Base-by-base conservation (phyloP, 2,797 vertebrate genomes). In the Pipistrellus kuhlii region DNA sequence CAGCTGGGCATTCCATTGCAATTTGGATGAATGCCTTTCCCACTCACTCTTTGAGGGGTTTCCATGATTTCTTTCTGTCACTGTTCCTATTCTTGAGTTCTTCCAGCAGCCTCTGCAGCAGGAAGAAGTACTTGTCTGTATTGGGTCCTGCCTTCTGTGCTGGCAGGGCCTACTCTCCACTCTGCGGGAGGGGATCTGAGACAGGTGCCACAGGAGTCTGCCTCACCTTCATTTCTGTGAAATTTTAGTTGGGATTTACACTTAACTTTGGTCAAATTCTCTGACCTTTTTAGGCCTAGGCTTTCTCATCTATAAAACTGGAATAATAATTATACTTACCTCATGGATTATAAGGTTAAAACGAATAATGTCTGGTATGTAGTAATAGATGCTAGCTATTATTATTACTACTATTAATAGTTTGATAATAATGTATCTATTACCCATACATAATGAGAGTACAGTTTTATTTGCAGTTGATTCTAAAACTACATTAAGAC, bases 391-490 rank as follows among this genome's bases (percentile, higher is more conserved):
- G n/a, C 91, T 91, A 73, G 57, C 27, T 90, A 53, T 87, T 84
- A 48, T 71, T 64, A 27, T 87, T 25, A 62, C 12, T 83, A 81
- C 21, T 87, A n/a, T n/a, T n/a, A n/a, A n/a, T n/a, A 71, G 89
- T 76, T 82, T 91, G n/a, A 76, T 85, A 84, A 80, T 85, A 87
- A 88, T 46, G 46, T 44, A 32, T 85, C 53, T 93, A 62, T 75
- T 83, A 75, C n/a, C 30, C 4, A 53, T 38, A 32, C 4, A 27
- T 71, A 38, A 32, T 72, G 72, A 85, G 41, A 64, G 35, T 64
- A 72, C 38, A 78, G 66, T 94, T 92, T 90, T 94, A 82, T 89
- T 86, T 93, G 32, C 53, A 85, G 4, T 90, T 64, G 72, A 85
- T 35, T 35, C 4, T 35, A 35, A 35, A 35, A 35, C 35, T 35